Percentiles rank a stretch among this genome's conserved stretches.
Evolutionary conservation across 2,113 vertebrate genomes (phyloP).

Genomic region (Ginglymostoma cirratum): DNA sequence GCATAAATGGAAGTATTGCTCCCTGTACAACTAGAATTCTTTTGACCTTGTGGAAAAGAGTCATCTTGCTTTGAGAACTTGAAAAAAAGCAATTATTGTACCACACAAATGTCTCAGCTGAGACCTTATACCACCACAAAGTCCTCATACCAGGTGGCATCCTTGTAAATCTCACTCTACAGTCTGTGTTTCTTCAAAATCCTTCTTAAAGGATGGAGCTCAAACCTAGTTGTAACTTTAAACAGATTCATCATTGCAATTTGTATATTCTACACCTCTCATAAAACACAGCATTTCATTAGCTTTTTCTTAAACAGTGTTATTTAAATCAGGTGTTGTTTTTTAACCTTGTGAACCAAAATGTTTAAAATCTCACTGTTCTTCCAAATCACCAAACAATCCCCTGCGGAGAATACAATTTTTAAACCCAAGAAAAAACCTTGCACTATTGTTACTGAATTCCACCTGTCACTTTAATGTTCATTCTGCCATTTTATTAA

Average conservation of each 20-base stretch:
- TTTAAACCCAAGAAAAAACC: neutral
- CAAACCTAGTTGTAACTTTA: neutral
- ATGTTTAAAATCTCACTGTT: neutral
- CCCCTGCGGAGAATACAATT: neutral
- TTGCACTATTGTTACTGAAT: neutral
- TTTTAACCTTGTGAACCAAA: neutral
- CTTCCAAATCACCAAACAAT: neutral
- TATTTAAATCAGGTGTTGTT: neutral
- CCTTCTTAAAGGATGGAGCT: neutral
- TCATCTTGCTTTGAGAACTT: no score
- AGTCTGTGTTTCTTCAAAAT: neutral
- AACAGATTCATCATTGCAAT: neutral
- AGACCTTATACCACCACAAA: no score
- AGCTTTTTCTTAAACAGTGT: neutral
- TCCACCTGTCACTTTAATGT: no score
- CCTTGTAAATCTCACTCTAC: neutral
- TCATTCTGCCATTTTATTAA: neutral
- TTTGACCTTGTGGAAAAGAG: no score
- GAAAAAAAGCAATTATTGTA: no score
- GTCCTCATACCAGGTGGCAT: neutral
- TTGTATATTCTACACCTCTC: neutral
- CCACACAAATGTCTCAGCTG: no score
- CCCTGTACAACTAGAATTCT: no score
- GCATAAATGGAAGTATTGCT: no score
- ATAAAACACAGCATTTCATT: no score